Evolutionary conservation across 2,113 vertebrate species (phyloP).

Genomic region (Rhinoptilus africanus): DNA sequence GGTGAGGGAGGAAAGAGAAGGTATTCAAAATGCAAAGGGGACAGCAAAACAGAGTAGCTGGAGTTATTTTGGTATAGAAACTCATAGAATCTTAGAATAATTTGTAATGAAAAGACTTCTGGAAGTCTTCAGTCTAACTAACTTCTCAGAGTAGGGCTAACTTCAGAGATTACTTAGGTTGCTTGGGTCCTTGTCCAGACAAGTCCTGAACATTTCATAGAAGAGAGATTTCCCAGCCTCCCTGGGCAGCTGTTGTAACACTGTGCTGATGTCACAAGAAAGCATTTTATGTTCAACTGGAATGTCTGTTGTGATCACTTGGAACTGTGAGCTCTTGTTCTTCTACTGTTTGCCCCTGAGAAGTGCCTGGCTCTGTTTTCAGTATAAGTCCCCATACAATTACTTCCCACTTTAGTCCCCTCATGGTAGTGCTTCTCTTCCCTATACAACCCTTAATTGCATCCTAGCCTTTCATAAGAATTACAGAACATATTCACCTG

Average conservation of each 20-base stretch:
- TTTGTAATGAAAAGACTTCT: neutral
- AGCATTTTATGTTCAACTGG: neutral
- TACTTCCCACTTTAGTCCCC: neutral
- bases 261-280: neutral
- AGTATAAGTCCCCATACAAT: neutral
- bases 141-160: neutral
- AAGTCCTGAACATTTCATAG: neutral
- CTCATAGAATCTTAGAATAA: neutral
- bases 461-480: neutral
- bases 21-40: neutral
- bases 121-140: neutral
- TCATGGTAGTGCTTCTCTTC: neutral
- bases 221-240: neutral
- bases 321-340: neutral
- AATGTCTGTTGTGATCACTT: neutral
- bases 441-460: neutral
- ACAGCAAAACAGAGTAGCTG: neutral
- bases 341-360: neutral
- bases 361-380: neutral
- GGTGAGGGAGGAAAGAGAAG: neutral
- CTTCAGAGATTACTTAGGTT: neutral
- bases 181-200: neutral
- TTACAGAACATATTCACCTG: neutral
- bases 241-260: neutral
- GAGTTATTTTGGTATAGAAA: neutral